Evolutionary conservation across 2,888 invertebrate genomes (phyloP), one percentile per base, ranked within the genome.

Genomic region (Euplexia lucipara): DNA sequence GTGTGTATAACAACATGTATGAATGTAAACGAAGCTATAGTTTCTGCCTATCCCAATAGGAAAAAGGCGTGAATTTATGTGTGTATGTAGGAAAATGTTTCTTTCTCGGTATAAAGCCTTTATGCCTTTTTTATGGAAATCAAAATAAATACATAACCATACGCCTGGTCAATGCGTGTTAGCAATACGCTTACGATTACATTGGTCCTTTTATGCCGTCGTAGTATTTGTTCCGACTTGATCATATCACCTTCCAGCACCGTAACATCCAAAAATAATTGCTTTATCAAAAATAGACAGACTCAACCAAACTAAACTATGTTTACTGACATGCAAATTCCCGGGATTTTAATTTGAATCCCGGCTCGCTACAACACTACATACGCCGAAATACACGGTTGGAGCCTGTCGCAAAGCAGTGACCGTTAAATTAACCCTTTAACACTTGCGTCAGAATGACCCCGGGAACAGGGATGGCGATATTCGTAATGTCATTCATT

Each of bases 351-450:
- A 73, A 78, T 75, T 73, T 78, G 39, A 68, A 60, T 67, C 59
- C 67, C 73, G 64, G 54, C 30, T 42, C n/a, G 58, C 52, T 35
- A 66, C 82, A 77, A 47, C 80, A 78, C 81, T 75, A 75, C 58
- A 18, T 49, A 59, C 48, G 71, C 64, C 66, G 60, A 75, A 79
- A 75, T 63, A 78, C 69, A 72, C 70, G 60, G 57, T 63, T 69
- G 62, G 67, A 65, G 67, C 74, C 73, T 74, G 80, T 79, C 75
- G 73, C 78, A 75, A 81, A 52, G 84, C 88, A 88, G 83, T 78
- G 75, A 88, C 84, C 91, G 91, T 90, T 87, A 91, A 91, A 91
- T 91, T 91, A 91, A 90, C 90, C 87, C 89, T 90, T 90, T 90
- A 89, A 79, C 84, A 86, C 82, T 75, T 75, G 76, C 83, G 84